Evolutionary conservation across 2,797 vertebrate species (phyloP).

Genomic region (Orestias chungarensis): DNA sequence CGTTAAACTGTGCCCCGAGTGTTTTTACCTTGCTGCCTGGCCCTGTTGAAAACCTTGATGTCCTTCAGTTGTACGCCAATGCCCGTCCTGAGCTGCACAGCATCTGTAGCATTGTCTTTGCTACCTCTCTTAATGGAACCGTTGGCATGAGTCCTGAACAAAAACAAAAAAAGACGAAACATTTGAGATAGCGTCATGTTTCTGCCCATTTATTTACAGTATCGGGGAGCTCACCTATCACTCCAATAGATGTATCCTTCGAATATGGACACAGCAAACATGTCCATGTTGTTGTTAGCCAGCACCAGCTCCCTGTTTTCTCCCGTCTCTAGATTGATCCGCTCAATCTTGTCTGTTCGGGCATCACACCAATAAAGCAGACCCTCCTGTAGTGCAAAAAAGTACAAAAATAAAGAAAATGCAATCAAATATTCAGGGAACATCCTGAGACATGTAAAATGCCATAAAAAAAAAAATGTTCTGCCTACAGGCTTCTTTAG

Average conservation of each 20-base stretch:
- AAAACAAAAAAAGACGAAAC: constrained; percentile 36
- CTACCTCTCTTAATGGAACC: constrained; percentile 96
- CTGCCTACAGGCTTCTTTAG: neutral
- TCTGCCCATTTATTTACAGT: neutral
- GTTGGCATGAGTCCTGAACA: constrained; percentile 91
- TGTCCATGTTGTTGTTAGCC: constrained; percentile 97
- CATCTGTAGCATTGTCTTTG: constrained; percentile 95
- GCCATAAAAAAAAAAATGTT: no score
- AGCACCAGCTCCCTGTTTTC: constrained; percentile 93
- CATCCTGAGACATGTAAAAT: neutral
- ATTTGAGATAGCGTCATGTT: neutral
- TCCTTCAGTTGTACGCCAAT: constrained; percentile 98
- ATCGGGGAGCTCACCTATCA: constrained; percentile 82
- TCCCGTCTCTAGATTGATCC: constrained; percentile 94
- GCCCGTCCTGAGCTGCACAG: constrained; percentile 90
- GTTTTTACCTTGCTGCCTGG: constrained; percentile 89
- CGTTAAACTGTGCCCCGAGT: neutral
- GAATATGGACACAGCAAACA: constrained; percentile 97
- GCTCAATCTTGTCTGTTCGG: constrained; percentile 94
- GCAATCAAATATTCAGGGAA: neutral
- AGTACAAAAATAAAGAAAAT: neutral
- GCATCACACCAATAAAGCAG: constrained; percentile 98
- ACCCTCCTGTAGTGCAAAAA: constrained; percentile 79
- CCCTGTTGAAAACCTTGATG: constrained; percentile 97
- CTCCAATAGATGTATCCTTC: constrained; percentile 98